These are phyloP conservation scores for Pristionchus mayeri DNA, from an alignment of 2,888 invertebrate species.

Conservation along the genomic window DNA sequence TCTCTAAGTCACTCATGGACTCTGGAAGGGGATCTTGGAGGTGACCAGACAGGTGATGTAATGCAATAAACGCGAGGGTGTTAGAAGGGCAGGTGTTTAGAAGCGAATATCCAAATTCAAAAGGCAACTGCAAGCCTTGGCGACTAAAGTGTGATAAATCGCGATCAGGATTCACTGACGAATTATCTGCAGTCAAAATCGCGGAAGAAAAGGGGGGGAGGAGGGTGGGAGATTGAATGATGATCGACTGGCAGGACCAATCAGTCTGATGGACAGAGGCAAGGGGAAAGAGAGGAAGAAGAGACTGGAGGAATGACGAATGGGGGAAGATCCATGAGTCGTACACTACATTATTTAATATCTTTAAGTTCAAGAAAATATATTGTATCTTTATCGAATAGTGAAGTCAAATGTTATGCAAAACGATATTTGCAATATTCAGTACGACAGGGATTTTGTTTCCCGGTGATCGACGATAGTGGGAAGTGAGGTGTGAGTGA, in stretches of 20 bases:
- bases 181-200: slow-evolving; percentile 2
- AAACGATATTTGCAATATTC: too few relatives aligned
- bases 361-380: too few relatives aligned
- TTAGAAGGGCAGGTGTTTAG: not conserved
- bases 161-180: not conserved
- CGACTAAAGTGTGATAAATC: not conserved
- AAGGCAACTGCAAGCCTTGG: not conserved
- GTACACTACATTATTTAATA: too few relatives aligned
- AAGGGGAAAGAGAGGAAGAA: too few relatives aligned
- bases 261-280: not conserved
- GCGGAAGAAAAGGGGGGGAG: not conserved
- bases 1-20: not conserved
- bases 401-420: too few relatives aligned
- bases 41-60: not conserved
- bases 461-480: too few relatives aligned
- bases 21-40: too few relatives aligned
- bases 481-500: not conserved
- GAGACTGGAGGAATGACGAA: too few relatives aligned
- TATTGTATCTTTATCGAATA: too few relatives aligned
- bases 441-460: too few relatives aligned
- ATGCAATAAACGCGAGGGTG: slow-evolving; percentile 5
- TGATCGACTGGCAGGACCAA: not conserved
- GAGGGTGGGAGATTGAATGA: slow-evolving; percentile 36
- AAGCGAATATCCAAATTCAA: not conserved
- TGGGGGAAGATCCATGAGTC: too few relatives aligned